A percentile compares a stretch with the other conserved stretches of the same genome.
Evolutionary conservation across 2,797 vertebrate genomes (phyloP).

Genomic region (Channa striata): DNA sequence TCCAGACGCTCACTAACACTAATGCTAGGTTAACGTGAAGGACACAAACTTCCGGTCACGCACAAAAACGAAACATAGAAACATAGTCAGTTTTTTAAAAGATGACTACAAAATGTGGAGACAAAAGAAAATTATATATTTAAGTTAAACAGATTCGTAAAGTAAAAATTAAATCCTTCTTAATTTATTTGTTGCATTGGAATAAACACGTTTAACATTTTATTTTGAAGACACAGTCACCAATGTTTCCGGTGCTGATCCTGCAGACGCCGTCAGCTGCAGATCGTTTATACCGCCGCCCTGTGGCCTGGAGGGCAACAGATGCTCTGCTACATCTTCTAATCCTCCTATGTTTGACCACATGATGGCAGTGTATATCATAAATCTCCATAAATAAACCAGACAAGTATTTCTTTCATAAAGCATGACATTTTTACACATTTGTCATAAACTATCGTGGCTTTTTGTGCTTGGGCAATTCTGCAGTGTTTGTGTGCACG

Average conservation of each 20-base stretch:
- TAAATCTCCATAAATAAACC: not conserved
- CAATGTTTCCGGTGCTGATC: not conserved
- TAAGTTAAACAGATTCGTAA: not conserved
- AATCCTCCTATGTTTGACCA: slow-evolving; percentile 27
- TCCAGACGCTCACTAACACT: not conserved
- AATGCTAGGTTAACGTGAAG: not conserved
- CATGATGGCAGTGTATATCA: slow-evolving; percentile 41
- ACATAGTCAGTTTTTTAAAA: too few species aligned
- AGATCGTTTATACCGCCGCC: slow-evolving; percentile 21
- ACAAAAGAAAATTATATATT: too few species aligned
- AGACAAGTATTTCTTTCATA: not conserved
- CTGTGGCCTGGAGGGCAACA: slow-evolving; percentile 29
- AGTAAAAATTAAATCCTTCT: accelerated
- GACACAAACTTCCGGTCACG: not conserved
- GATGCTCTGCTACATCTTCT: not conserved
- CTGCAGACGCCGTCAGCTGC: not conserved
- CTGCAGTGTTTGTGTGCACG: not conserved
- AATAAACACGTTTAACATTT: accelerated
- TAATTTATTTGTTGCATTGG: not conserved
- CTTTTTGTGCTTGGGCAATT: too few species aligned
- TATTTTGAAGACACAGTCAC: slow-evolving; percentile 34
- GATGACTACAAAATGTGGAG: too few species aligned
- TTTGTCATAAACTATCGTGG: too few species aligned
- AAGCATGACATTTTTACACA: not conserved
- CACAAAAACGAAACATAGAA: not conserved